These are phyloP conservation scores for Anoplolepis gracilipes DNA, from an alignment of 1,140 invertebrate species.

Conservation along the genomic window DNA sequence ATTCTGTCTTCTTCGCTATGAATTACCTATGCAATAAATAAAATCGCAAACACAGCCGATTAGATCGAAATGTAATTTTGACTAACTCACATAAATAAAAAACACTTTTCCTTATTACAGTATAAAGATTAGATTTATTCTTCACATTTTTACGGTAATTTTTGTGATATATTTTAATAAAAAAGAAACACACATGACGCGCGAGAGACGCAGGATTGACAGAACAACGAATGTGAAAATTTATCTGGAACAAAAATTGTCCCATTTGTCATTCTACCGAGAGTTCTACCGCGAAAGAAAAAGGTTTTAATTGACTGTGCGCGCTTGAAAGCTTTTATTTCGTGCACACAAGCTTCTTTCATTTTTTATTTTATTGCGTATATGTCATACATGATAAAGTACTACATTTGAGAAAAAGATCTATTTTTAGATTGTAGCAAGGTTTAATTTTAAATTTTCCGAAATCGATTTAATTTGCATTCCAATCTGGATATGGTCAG, in stretches of 20 bases:
- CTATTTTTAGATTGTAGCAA: constrained; percentile 13
- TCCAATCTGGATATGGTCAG: neutral
- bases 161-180: constrained; percentile 12
- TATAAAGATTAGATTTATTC: neutral
- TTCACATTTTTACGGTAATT: neutral
- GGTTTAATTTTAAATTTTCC: constrained; percentile 6
- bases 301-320: neutral
- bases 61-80: neutral
- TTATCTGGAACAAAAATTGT: constrained; percentile 22
- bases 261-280: neutral
- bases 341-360: neutral
- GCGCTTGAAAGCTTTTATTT: constrained; percentile 21
- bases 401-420: neutral
- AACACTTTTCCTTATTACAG: neutral
- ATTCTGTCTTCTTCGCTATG: constrained; percentile 80
- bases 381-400: neutral
- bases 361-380: constrained; percentile 19
- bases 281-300: neutral
- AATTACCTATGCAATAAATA: constrained; percentile 72
- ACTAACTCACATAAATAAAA: neutral
- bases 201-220: neutral
- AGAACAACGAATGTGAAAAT: neutral
- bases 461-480: constrained; percentile 26
- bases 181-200: neutral
- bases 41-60: constrained; percentile 33